phyloP scores from a whole-genome alignment of 2,113 vertebrate species.

The Salvator merianae region DNA sequence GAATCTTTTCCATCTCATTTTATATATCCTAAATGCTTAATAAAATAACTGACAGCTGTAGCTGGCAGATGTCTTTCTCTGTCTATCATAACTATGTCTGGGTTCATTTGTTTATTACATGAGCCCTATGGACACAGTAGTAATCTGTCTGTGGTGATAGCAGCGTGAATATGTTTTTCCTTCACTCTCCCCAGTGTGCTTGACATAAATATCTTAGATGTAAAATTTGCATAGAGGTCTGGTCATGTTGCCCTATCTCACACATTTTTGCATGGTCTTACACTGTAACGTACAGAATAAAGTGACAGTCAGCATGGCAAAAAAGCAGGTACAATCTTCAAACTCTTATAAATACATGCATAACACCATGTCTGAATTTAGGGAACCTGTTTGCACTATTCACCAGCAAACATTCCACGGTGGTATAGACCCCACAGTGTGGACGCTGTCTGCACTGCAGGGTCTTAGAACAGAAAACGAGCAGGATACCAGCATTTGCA shows the following conservation, averaged over 20 bases:
- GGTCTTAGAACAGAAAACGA: too few species aligned
- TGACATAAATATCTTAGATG: neutral
- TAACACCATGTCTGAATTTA: too few species aligned
- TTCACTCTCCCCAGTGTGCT: neutral
- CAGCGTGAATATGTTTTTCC: neutral
- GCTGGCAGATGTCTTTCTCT: conserved; percentile 5
- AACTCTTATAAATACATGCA: too few species aligned
- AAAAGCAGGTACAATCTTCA: neutral
- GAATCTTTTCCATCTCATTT: conserved; percentile 11
- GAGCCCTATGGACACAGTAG: neutral
- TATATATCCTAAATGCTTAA: neutral
- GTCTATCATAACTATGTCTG: conserved; percentile 12
- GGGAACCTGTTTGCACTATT: too few species aligned
- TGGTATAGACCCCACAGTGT: too few species aligned
- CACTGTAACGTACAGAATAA: neutral
- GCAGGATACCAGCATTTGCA: too few species aligned
- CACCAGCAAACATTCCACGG: too few species aligned
- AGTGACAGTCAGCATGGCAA: too few species aligned
- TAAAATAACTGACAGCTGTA: conserved; percentile 21
- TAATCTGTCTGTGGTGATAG: neutral
- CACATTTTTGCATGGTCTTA: neutral
- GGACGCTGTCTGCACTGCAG: too few species aligned
- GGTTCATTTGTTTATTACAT: conserved; percentile 20
- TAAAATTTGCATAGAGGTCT: neutral
- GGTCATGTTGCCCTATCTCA: neutral